These are phyloP conservation scores for Cryptomyrus ogoouensis DNA, from an alignment of 2,113 vertebrate genomes.

Conservation along the genomic window DNA sequence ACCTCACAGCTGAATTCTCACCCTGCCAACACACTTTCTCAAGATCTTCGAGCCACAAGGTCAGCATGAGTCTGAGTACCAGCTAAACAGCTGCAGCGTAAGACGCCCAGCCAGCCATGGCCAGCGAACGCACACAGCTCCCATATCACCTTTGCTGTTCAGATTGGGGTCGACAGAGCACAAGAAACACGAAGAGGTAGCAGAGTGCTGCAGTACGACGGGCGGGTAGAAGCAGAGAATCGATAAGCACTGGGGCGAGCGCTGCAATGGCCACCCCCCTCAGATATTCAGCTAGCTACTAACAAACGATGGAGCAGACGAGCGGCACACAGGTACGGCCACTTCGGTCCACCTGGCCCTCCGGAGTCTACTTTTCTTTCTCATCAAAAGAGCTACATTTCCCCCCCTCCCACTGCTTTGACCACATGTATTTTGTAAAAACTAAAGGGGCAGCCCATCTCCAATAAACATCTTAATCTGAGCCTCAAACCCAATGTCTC, in stretches of 20 bases:
- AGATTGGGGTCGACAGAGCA: neutral
- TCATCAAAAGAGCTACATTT: neutral
- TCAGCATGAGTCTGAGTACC: neutral
- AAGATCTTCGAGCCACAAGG: neutral
- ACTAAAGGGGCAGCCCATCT: neutral
- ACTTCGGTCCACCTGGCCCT: neutral
- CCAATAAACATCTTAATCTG: neutral
- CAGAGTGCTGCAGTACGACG: neutral
- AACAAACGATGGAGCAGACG: neutral
- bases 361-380: neutral
- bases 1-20: neutral
- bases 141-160: neutral
- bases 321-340: neutral
- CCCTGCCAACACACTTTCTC: neutral
- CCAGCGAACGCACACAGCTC: neutral
- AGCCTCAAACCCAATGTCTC: neutral
- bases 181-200: neutral
- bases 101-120: neutral
- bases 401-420: neutral
- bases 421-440: neutral
- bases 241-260: neutral
- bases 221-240: neutral
- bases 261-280: neutral
- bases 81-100: neutral
- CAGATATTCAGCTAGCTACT: neutral